phyloP scores from a whole-genome alignment of 2,797 vertebrate species.

The Eptatretus atami region DNA sequence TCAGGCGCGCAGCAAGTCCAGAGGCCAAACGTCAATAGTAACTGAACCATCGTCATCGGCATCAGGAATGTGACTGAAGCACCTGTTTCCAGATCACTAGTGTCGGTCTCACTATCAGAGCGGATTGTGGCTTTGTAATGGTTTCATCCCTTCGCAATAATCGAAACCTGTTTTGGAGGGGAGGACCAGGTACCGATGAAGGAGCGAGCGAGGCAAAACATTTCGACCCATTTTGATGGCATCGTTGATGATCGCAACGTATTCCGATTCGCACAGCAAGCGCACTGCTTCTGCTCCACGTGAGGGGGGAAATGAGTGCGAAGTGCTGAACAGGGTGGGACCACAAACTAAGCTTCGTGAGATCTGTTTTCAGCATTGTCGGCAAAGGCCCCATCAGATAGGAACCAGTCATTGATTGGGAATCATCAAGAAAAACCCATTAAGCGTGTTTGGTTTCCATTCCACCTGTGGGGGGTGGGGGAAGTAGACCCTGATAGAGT shows the following conservation, averaged over 20 bases:
- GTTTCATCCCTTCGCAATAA: no score
- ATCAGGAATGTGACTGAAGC: no score
- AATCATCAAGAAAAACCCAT: slow-evolving; percentile 47
- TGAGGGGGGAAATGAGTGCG: slow-evolving; percentile 43
- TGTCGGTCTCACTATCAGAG: no score
- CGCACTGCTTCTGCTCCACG: slow-evolving; percentile 26
- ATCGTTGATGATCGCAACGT: slow-evolving; percentile 41
- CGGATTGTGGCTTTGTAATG: slow-evolving; percentile 8
- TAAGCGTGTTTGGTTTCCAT: slow-evolving; percentile 65
- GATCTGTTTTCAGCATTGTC: neutral
- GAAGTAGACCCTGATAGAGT: neutral
- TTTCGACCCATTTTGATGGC: slow-evolving; percentile 73
- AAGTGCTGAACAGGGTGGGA: slow-evolving; percentile 10
- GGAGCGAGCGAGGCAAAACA: slow-evolving; percentile 39
- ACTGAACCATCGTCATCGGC: slow-evolving; percentile 10
- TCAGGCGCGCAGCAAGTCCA: slow-evolving; percentile 35
- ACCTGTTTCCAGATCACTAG: no score
- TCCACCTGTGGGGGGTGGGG: slow-evolving; percentile 19
- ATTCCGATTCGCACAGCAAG: slow-evolving; percentile 30
- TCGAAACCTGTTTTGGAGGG: neutral
- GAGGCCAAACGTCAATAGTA: slow-evolving; percentile 54
- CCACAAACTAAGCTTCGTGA: no score
- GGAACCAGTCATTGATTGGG: slow-evolving; percentile 43
- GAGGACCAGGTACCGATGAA: slow-evolving; percentile 17
- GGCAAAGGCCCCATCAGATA: slow-evolving; percentile 30